Evolutionary conservation across 2,113 vertebrate species (phyloP), one percentile per base, ranked within the genome.

Genomic region (Sander lucioperca): DNA sequence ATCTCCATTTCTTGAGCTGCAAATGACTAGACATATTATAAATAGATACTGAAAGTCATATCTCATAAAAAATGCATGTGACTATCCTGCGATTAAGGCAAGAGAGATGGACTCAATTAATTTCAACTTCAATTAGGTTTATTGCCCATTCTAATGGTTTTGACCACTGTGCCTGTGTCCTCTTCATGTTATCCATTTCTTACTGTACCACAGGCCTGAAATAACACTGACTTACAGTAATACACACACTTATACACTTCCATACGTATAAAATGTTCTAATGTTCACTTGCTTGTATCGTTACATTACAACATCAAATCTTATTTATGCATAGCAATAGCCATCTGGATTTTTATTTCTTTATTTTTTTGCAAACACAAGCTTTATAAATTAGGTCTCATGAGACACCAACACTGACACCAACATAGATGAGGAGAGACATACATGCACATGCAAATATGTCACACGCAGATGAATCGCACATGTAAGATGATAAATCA

Each of bases 41-140:
- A n/a, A 39, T 50, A 56, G 39, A 53, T 23, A 30, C 59, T 67
- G 48, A 74, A 77, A 66, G 54, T 75, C 69, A 59, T 23, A 64
- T 39, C 47, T 30, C 85, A 87, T 85, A 83, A 78, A 83, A 85
- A 50, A 80, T 85, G 76, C 73, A 87, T 80, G 76, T 48, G 72
- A 85, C 56, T 58, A 39, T 82, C 30, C 54, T 63, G 61, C 69
- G 18, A 89, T 82, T 82, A 84, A 69, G 18, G 53, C 69, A 15
- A 77, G 63, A 80, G 50, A 77, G 64, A 80, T 80, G 21, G 68
- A 82, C 71, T 84, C 72, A 82, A 79, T 87, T 86, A 45, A 90
- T 85, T 63, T 87, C 72, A 84, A 67, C 64, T 87, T 77, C 76
- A 87, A 80, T 89, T 85, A 74, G 74, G 36, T 89, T 87, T 77